Conservation (phyloP, 2,888 invertebrate genomes). For the Ctena decussata region DNA sequence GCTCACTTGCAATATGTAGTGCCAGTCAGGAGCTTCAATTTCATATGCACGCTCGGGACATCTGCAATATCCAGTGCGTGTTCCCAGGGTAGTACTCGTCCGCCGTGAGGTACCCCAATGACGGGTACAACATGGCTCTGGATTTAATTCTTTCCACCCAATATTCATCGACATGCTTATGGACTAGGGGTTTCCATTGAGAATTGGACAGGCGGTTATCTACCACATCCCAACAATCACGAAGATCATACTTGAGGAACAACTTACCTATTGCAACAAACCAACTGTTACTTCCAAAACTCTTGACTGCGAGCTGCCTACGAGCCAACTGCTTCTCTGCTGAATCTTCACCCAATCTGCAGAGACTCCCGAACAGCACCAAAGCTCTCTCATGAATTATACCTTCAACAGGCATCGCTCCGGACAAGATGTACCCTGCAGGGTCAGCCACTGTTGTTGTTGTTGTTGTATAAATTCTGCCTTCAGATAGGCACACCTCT, state of each 20-base stretch:
- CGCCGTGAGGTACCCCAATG: neutral
- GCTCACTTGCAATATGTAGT: neutral
- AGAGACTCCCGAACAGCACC: no score
- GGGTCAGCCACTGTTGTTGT: no score
- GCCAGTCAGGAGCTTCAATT: neutral
- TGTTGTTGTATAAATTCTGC: no score
- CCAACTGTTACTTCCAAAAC: constrained; percentile 23
- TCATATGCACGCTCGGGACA: neutral
- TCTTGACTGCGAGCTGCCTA: constrained; percentile 19
- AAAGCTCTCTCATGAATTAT: no score
- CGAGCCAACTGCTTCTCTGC: constrained; percentile 3
- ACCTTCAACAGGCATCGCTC: no score
- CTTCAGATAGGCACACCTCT: no score
- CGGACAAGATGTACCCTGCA: no score
- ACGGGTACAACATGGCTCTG: neutral
- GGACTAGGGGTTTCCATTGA: neutral
- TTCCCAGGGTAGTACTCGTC: neutral
- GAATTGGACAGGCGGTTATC: neutral
- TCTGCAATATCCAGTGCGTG: neutral
- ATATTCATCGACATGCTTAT: neutral
- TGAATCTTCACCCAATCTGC: neutral
- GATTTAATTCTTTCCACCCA: neutral
- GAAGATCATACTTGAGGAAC: constrained; percentile 24
- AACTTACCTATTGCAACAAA: constrained; percentile 12
- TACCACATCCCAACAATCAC: neutral